These are phyloP conservation scores for Pao palembangensis DNA, from an alignment of 2,113 vertebrate species.

Conservation along the genomic window DNA sequence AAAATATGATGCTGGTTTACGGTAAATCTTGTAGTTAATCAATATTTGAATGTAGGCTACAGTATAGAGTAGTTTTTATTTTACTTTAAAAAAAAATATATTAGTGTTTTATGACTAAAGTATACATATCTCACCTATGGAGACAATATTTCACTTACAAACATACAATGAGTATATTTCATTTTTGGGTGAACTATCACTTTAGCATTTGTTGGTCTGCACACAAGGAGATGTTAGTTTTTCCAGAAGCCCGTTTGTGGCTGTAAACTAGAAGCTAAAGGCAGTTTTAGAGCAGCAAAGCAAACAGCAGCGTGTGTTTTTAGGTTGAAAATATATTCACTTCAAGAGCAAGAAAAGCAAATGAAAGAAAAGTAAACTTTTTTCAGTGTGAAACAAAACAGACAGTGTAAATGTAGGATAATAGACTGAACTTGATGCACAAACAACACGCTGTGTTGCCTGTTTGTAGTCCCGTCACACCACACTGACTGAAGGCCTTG, in stretches of 20 bases:
- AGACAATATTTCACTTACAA: too few relatives aligned
- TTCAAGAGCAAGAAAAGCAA: background rate
- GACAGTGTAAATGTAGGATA: background rate
- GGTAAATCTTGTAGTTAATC: too few relatives aligned
- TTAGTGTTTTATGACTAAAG: background rate
- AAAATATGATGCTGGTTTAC: too few relatives aligned
- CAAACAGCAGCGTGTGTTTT: background rate
- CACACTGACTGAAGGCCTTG: slow-evolving; percentile 13
- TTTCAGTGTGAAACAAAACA: background rate
- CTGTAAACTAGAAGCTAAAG: slow-evolving; percentile 7
- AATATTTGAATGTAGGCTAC: too few relatives aligned
- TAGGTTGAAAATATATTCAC: background rate
- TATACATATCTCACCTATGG: background rate
- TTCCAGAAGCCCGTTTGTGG: background rate
- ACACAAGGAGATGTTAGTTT: background rate
- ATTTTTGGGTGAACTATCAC: too few relatives aligned
- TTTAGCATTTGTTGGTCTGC: slow-evolving; percentile 1
- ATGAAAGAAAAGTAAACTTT: background rate
- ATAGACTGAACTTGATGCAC: background rate
- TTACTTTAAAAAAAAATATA: too few relatives aligned
- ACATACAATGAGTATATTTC: too few relatives aligned
- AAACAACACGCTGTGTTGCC: background rate
- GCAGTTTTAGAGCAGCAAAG: slow-evolving; percentile 10
- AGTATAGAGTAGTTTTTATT: too few relatives aligned
- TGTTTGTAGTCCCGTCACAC: slow-evolving; percentile 10